Base-by-base conservation (phyloP, 1,140 invertebrate genomes). In the Aphaenogaster ashmeadi region DNA sequence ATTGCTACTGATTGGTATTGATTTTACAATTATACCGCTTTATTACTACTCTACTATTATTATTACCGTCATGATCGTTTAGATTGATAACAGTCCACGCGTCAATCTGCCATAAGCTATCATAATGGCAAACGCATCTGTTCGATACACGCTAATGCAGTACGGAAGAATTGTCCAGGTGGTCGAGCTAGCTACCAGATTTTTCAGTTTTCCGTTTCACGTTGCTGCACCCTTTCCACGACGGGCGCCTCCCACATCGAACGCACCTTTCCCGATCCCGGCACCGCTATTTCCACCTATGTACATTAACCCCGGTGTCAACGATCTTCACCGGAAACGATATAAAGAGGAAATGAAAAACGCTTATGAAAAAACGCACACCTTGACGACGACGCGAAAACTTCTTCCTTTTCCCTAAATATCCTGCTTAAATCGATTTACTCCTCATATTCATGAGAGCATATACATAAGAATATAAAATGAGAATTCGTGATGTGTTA, bases 111-210 rank as follows among this genome's bases (percentile, higher is more conserved):
- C 47, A 15, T 18, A 21, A 80, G 36, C 44, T 41, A 36, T 58
- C 27, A 11, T 38, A 83, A 69, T 56, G 36, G 62, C 52, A 7
- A 67, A 50, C 67, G 44, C 90, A 91, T 91, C 90, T 91, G 90
- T 87, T 86, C 75, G 33, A 72, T 74, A 58, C 80, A 54, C 79
- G 86, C 50, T 90, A 87, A 88, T 72, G 86, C 67, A 85, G 58
- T 38, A 47, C 72, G 77, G 64, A 86, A 90, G 77, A 81, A 91
- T 90, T 89, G 69, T 90, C 90, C 89, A 91, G 90, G 90, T 91
- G 90, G 62, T 36, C 78, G 36, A 47, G 50, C 38, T 44, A 60
- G 38, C 81, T 38, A 52, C 15, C 87, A 85, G 90, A 90, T 91
- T 90, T 91, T 90, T 69, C 69, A 60, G 74, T 27, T 87, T 86